phyloP scores from a whole-genome alignment of 2,888 invertebrate species.

The Anorthoa munda region DNA sequence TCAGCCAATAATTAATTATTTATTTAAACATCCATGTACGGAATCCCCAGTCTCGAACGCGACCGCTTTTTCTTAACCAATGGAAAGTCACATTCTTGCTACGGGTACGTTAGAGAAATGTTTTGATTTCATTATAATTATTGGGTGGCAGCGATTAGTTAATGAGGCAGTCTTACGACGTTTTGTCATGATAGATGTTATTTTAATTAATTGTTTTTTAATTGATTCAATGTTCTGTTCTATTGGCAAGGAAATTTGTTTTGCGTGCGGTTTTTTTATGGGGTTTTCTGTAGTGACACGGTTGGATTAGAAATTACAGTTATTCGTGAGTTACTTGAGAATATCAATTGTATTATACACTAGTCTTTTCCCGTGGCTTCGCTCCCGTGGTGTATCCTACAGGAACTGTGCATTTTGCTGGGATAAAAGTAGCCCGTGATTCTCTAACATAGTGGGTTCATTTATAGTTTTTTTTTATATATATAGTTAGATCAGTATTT shows the following conservation, averaged over 20 bases:
- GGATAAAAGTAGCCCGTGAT: too few species aligned
- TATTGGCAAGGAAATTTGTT: constrained; percentile 63
- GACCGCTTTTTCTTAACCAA: constrained; percentile 51
- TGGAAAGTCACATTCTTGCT: constrained; percentile 77
- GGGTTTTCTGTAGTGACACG: constrained; percentile 5
- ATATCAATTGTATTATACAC: too few species aligned
- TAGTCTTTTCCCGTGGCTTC: too few species aligned
- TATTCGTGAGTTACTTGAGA: neutral
- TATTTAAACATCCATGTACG: constrained; percentile 49
- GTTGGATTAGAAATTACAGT: neutral
- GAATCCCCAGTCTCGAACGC: constrained; percentile 48
- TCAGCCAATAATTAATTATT: constrained; percentile 22
- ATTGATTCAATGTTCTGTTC: constrained; percentile 69
- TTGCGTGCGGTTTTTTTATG: constrained; percentile 58
- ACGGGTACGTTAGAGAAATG: constrained; percentile 57
- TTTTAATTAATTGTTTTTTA: constrained; percentile 70
- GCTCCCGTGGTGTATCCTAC: too few species aligned
- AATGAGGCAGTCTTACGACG: constrained; percentile 72
- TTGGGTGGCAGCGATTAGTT: constrained; percentile 71
- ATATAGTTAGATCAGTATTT: too few species aligned
- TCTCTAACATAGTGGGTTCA: too few species aligned
- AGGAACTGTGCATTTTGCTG: too few species aligned
- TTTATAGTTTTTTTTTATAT: too few species aligned
- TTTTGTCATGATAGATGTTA: constrained; percentile 71
- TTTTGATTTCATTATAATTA: constrained; percentile 73